Evolutionary conservation across 2,113 vertebrate genomes (phyloP), one percentile per base, ranked within the genome.

Genomic region (Lampris incognitus): DNA sequence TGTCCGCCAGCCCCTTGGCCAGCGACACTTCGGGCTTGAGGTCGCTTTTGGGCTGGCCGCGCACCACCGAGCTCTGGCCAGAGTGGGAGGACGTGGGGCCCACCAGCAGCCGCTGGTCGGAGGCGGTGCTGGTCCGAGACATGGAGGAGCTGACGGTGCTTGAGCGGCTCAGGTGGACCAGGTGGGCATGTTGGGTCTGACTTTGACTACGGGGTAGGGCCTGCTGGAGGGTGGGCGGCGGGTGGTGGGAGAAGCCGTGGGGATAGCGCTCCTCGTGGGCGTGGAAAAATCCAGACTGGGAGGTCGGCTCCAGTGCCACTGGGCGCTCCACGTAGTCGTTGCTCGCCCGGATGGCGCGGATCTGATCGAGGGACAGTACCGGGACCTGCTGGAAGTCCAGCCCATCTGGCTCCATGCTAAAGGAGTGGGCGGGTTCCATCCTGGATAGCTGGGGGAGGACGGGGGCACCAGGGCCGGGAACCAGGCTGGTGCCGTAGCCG

Each of bases 311-410:
- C 9, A 95, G 92, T 0, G 89, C 78, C 36, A 95, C 92, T 0
- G 98, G 98, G 37, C 96, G 89, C 5, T 99, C 98, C 95, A 99
- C 96, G 58, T 99, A 99, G 94, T 99, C 97, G 85, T 99, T 99
- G 94, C 90, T 96, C 91, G 96, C 96, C 8, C 96, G 94, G 91
- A 97, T 97, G 88, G 96, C 93, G 56, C 95, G 95, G 90, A 99
- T 98, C 90, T 99, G 97, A 78, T 98, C 96, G 2, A 99, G 96
- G 69, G 98, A 98, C 79, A 99, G 95, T 67, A 99, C 96, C 36
- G 87, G 89, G 41, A 89, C 90, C 88, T 95, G 97, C 90, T 96
- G 96, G 72, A 95, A 93, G 86, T 97, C 97, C 89, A 96, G 94
- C 1, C 90, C 87, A 6, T 94, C 92, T 9, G 93, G 73, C 84